Base-by-base conservation (phyloP, 2,113 vertebrate genomes). In the Austrofundulus limnaeus region DNA sequence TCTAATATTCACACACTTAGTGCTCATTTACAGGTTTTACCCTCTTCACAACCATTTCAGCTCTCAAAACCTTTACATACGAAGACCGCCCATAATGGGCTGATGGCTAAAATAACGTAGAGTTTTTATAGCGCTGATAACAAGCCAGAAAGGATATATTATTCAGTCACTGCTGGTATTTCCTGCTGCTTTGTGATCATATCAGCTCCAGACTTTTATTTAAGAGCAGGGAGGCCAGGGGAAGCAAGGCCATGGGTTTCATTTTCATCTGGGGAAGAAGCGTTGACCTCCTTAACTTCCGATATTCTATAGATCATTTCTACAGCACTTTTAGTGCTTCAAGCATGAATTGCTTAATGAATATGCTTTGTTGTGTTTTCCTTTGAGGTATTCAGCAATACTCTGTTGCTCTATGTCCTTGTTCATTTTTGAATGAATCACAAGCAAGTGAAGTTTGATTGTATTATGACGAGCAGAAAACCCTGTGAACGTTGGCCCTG, bases 21-120 rank as follows among this genome's bases (percentile, higher is more conserved):
- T 17, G 25, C 13, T 53, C 83, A 67, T 88, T 83, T 77, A 81
- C 61, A 1, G 70, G 52, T 74, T 58, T 66, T 59, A 46, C 43
- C 71, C 17, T 57, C 60, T 42, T 58, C 55, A 42, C 5, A 42
- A 62, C 71, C 20, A n/a, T 52, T 72, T 68, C 5, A 70, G 71
- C 72, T 45, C n/a, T 67, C 42, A 38, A 37, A 80, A 69, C 78
- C 74, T 77, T 53, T 67, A 42, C 77, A 70, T 37, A 73, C 54
- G 69, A 51, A 16, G 67, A 38, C 20, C 16, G 38, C 64, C 45
- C 25, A 2, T 73, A 72, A 89, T 42, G 55, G 69, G 48, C 76
- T 25, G 68, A 54, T 66, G 65, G 72, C 54, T 73, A 77, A 86
- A 82, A 82, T 5, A 83, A 78, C 59, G 70, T 45, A 52, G 61